Evolutionary conservation across 2,113 vertebrate species (phyloP).

Genomic region (Mus musculus): GRCm39 chr9:20224501-20225000

Average conservation of each 20-base stretch:
- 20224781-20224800: not conserved
- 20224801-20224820: not conserved
- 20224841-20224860: not conserved
- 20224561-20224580: not conserved
- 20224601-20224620: not conserved
- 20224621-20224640: not conserved
- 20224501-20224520: not conserved
- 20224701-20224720: not conserved
- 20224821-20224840: not conserved
- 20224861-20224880: not conserved
- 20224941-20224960: not conserved
- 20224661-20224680: not conserved
- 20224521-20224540: not conserved
- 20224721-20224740: not conserved
- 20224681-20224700: not conserved
- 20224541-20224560: not conserved
- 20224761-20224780: not conserved
- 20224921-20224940: not conserved
- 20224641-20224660: not conserved
- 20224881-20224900: not conserved
- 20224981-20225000: not conserved
- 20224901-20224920: constrained; percentile 21
- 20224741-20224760: not conserved
- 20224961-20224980: not conserved
- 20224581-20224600: not conserved